Evolutionary conservation across 1,140 invertebrate genomes (phyloP).

Genomic region (Platyscapa corneri): DNA sequence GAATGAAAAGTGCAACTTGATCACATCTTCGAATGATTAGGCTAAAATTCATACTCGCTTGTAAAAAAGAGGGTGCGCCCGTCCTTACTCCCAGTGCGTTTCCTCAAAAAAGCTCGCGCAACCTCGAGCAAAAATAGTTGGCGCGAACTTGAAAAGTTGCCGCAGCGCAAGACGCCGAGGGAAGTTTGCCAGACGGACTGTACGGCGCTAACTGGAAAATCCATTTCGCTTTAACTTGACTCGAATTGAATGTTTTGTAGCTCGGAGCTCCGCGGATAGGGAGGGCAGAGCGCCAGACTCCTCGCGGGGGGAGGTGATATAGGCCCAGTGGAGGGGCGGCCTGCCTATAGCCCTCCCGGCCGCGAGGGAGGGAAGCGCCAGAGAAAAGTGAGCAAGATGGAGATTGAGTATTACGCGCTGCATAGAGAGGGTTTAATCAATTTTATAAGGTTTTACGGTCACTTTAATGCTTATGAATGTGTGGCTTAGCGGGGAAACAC

Average conservation of each 20-base stretch:
- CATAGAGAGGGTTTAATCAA: constrained; percentile 27
- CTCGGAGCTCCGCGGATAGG: constrained; percentile 48
- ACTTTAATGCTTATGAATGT: neutral
- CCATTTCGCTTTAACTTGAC: constrained; percentile 71
- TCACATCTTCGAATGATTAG: neutral
- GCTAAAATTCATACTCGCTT: neutral
- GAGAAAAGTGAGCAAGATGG: constrained; percentile 38
- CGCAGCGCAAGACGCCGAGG: neutral
- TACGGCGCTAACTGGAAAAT: constrained; percentile 64
- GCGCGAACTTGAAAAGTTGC: neutral
- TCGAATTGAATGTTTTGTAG: constrained; percentile 73
- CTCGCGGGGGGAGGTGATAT: constrained; percentile 19
- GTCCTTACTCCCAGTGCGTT: too few relatives aligned
- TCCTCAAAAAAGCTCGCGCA: too few relatives aligned
- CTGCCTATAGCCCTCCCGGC: neutral
- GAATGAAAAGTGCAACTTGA: neutral
- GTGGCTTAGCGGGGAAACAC: neutral
- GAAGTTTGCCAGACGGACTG: constrained; percentile 55
- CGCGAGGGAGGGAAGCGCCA: constrained; percentile 41
- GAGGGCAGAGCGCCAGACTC: neutral
- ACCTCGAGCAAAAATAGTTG: too few relatives aligned
- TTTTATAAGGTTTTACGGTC: constrained; percentile 32
- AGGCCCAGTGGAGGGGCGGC: neutral
- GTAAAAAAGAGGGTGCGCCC: too few relatives aligned
- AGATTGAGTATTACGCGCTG: constrained; percentile 21